A percentile compares a stretch with the other conserved stretches of the same genome.
These are phyloP conservation scores for Propithecus coquereli DNA, from an alignment of 2,113 vertebrate species.

Conservation along the genomic window DNA sequence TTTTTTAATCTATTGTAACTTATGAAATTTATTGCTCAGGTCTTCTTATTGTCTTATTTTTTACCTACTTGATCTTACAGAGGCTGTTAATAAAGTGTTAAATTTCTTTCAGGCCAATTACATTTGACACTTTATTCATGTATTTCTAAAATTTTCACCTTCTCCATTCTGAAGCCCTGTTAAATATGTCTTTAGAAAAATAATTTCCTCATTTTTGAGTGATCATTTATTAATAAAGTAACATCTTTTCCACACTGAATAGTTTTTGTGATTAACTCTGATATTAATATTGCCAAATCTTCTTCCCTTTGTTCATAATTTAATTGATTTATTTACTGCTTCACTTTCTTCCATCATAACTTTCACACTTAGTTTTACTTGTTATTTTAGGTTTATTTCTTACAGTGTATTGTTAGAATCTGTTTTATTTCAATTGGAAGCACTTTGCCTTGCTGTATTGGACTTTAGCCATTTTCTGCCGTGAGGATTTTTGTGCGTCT, in stretches of 20 bases:
- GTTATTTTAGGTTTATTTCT: not conserved
- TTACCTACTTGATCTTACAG: not conserved
- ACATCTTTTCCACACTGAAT: not conserved
- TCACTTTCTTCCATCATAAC: not conserved
- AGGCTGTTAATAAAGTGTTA: not conserved
- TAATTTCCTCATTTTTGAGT: not conserved
- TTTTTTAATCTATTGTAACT: not conserved
- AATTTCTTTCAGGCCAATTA: not conserved
- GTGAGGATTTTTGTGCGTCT: not conserved
- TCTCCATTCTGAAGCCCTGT: not conserved
- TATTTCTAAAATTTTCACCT: not conserved
- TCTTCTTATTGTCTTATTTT: not conserved
- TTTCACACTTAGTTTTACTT: not conserved
- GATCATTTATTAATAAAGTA: not conserved
- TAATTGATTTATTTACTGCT: not conserved
- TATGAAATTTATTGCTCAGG: not conserved
- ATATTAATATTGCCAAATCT: not conserved
- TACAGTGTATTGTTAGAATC: not conserved
- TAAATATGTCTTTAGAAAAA: not conserved
- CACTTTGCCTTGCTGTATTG: not conserved
- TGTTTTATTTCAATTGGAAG: not conserved
- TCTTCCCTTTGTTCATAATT: not conserved
- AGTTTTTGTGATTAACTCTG: not conserved
- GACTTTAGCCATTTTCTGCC: not conserved
- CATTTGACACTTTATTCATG: not conserved